Conservation (phyloP, 2,113 vertebrate genomes). For the Gobio gobio region DNA sequence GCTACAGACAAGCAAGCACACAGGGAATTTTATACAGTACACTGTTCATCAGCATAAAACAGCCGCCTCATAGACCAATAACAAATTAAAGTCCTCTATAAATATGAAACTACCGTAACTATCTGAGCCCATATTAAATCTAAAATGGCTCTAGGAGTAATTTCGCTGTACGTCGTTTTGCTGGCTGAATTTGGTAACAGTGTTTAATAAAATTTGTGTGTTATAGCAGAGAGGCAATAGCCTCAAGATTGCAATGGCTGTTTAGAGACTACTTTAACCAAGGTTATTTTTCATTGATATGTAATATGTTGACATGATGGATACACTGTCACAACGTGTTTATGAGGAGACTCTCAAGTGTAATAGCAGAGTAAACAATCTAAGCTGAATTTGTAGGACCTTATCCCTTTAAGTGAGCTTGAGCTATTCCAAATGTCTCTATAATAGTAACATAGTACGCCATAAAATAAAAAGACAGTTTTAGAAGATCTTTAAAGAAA, state of each 20-base stretch:
- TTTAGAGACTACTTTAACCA: conserved; percentile 62
- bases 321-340: conserved; percentile 58
- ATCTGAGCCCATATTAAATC: conserved; percentile 24
- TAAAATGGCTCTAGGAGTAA: conserved; percentile 34
- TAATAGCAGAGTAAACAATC: conserved; percentile 23
- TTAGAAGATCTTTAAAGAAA: neutral
- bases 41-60: conserved; percentile 40
- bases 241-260: conserved; percentile 55
- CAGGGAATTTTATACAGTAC: conserved; percentile 49
- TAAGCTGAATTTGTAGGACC: conserved; percentile 21
- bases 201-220: conserved; percentile 41
- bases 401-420: neutral
- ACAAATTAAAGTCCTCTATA: conserved; percentile 38
- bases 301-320: conserved; percentile 59
- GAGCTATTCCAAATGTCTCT: neutral
- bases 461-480: neutral
- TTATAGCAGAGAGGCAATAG: conserved; percentile 52
- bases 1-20: conserved; percentile 38
- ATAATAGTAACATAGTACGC: neutral
- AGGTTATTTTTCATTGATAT: conserved; percentile 61
- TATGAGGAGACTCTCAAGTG: conserved; percentile 58
- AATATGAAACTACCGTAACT: conserved; percentile 2
- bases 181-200: conserved; percentile 51
- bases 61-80: conserved; percentile 24
- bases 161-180: conserved; percentile 32